These are phyloP conservation scores for Pachymerium ferrugineum DNA, from an alignment of 2,888 invertebrate species.

Conservation along the genomic window DNA sequence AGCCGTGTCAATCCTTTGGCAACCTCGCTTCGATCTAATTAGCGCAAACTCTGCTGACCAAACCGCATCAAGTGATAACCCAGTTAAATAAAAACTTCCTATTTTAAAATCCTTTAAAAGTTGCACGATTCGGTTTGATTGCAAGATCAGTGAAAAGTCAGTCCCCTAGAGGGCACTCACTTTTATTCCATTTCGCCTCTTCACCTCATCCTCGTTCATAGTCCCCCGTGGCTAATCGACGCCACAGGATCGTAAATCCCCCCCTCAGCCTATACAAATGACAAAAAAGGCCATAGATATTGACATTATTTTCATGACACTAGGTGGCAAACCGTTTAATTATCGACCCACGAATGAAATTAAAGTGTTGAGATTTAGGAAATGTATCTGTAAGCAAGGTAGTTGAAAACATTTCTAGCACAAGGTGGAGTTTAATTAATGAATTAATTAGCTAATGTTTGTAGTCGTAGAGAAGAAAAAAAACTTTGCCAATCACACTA, in stretches of 20 bases:
- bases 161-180: neutral
- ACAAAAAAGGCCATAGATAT: neutral
- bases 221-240: constrained; percentile 2
- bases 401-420: too few relatives aligned
- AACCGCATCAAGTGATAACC: neutral
- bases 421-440: neutral
- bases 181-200: constrained; percentile 15
- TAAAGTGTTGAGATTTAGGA: too few relatives aligned
- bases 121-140: neutral
- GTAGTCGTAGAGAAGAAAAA: neutral
- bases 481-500: constrained; percentile 11
- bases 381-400: too few relatives aligned
- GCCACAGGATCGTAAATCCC: constrained; percentile 15
- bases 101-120: neutral
- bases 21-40: neutral
- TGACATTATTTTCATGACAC: too few relatives aligned
- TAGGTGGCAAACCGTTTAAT: too few relatives aligned
- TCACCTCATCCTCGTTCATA: constrained; percentile 2
- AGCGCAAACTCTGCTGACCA: neutral
- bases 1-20: neutral
- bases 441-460: constrained; percentile 14
- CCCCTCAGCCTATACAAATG: constrained; percentile 6
- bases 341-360: too few relatives aligned
- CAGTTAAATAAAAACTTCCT: neutral
- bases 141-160: constrained; percentile 7